These are phyloP conservation scores for Macrotrachela quadricornifera DNA, from an alignment of 1,140 invertebrate species.

Conservation along the genomic window DNA sequence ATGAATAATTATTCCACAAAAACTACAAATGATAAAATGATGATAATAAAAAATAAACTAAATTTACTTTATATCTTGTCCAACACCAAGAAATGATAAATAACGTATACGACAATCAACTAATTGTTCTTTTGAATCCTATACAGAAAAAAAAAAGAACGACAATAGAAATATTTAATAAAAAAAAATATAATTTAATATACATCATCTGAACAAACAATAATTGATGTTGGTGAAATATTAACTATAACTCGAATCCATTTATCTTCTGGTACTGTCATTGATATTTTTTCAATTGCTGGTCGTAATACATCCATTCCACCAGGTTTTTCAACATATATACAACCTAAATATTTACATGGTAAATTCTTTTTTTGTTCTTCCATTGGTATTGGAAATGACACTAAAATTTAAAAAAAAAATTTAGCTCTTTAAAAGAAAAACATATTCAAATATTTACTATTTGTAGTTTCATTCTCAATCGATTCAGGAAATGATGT, in stretches of 20 bases:
- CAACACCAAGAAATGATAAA: slow-evolving; percentile 83
- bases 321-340: slow-evolving; percentile 52
- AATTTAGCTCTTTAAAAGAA: not conserved
- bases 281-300: slow-evolving; percentile 60
- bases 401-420: slow-evolving; percentile 15
- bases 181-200: no score
- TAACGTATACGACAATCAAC: slow-evolving; percentile 60
- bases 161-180: no score
- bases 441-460: not conserved
- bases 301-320: slow-evolving; percentile 72
- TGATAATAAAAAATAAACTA: not conserved
- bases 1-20: slow-evolving; percentile 78
- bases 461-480: slow-evolving; percentile 18
- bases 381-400: slow-evolving; percentile 85
- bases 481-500: not conserved
- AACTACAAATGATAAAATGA: not conserved
- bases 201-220: slow-evolving; percentile 57
- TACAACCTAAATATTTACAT: slow-evolving; percentile 62
- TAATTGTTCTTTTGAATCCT: slow-evolving; percentile 14
- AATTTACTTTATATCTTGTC: slow-evolving; percentile 53
- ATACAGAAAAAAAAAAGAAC: slow-evolving; percentile 11
- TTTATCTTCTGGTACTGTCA: slow-evolving; percentile 34
- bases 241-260: slow-evolving; percentile 56
- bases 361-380: slow-evolving; percentile 75
- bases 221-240: slow-evolving; percentile 75